Conservation (phyloP, 2,888 invertebrate species). For the Polyommatus icarus region DNA sequence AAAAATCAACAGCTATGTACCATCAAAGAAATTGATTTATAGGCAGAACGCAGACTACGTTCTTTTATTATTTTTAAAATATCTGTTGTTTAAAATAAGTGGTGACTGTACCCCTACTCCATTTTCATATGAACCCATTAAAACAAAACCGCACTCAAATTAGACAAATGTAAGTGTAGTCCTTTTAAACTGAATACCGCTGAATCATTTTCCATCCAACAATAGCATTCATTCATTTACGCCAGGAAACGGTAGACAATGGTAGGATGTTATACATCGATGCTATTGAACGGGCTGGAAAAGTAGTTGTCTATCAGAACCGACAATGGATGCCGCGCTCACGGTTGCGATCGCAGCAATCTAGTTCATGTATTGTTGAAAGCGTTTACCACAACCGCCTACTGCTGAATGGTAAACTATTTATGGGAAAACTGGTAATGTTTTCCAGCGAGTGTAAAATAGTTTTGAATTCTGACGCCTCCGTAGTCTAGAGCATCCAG, state of each 20-base stretch:
- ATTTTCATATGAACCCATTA: background rate
- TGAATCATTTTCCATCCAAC: constrained; percentile 18
- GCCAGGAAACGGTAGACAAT: constrained; percentile 46
- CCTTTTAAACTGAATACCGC: constrained; percentile 1
- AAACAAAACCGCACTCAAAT: background rate
- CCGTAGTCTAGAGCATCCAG: background rate
- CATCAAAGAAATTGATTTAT: too few relatives aligned
- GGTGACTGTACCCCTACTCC: too few relatives aligned
- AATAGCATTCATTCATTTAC: constrained; percentile 45
- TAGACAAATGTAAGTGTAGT: background rate
- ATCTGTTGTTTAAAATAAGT: too few relatives aligned
- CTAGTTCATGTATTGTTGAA: constrained; percentile 7
- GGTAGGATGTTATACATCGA: constrained; percentile 35
- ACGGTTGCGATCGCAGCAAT: background rate
- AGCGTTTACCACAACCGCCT: background rate
- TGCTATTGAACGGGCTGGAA: constrained; percentile 34
- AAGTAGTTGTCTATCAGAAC: constrained; percentile 34
- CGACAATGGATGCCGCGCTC: constrained; percentile 32
- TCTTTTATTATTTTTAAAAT: too few relatives aligned
- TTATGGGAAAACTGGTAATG: background rate
- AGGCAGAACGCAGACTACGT: too few relatives aligned
- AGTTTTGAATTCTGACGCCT: background rate
- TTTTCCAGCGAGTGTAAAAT: background rate
- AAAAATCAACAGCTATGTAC: too few relatives aligned
- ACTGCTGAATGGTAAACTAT: background rate